Conservation (phyloP, 2,797 vertebrate genomes). For the Rhadinocentrus ornatus region DNA sequence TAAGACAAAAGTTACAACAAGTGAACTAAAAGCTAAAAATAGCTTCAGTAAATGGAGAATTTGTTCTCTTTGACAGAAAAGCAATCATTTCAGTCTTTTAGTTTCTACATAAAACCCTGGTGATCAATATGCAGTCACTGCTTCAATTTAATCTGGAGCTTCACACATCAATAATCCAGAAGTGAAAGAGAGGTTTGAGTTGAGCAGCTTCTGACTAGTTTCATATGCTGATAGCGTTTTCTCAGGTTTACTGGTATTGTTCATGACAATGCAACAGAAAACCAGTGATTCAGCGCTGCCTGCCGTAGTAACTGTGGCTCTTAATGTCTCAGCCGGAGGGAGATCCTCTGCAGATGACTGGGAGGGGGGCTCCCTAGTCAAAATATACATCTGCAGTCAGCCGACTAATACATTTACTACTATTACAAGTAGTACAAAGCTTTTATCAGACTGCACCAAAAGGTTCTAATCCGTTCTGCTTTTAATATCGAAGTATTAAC, state of each 20-base stretch:
- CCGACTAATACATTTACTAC: constrained; percentile 21
- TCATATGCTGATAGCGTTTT: constrained; percentile 60
- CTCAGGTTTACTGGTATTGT: constrained; percentile 67
- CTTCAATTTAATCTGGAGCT: constrained; percentile 31
- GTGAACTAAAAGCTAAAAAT: background rate
- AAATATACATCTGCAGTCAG: constrained; percentile 60
- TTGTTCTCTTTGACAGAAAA: background rate
- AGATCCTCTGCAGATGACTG: constrained; percentile 83
- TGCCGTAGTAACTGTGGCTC: constrained; percentile 51
- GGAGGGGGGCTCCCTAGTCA: constrained; percentile 74
- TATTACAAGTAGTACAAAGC: background rate
- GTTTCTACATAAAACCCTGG: constrained; percentile 5
- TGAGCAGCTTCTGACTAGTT: constrained; percentile 41
- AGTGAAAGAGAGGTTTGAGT: constrained; percentile 68
- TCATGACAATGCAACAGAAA: constrained; percentile 64
- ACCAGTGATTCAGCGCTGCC: constrained; percentile 74
- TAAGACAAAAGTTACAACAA: background rate
- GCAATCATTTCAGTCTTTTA: background rate
- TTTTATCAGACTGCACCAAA: constrained; percentile 3
- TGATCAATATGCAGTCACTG: constrained; percentile 18
- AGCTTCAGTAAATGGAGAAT: background rate
- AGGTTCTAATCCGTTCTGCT: background rate
- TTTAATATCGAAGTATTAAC: background rate
- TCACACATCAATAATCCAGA: constrained; percentile 48
- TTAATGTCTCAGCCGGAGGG: constrained; percentile 69